A percentile compares a stretch with the other conserved stretches of the same genome.
Evolutionary conservation across 2,888 invertebrate genomes (phyloP).

Genomic region (Asteroscopus sphinx): DNA sequence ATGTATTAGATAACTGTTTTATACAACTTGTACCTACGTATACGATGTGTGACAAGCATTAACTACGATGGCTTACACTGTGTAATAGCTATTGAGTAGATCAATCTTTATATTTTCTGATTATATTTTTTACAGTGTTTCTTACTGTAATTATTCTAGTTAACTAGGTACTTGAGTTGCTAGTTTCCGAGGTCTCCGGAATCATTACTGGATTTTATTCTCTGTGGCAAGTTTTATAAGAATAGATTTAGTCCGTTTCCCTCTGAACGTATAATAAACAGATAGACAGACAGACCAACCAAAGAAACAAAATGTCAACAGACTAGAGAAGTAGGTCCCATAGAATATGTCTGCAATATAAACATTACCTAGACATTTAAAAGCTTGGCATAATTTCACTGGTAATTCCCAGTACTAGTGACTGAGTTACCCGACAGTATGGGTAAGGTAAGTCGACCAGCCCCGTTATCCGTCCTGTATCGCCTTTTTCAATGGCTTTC

Average conservation of each 20-base stretch:
- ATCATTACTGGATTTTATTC: no score
- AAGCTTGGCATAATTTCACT: slow-evolving; percentile 41
- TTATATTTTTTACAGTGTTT: not conserved
- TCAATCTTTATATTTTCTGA: slow-evolving; percentile 10
- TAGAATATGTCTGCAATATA: slow-evolving; percentile 21
- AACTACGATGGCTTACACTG: slow-evolving; percentile 5
- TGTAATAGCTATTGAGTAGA: slow-evolving; percentile 33
- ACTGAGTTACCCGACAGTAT: slow-evolving; percentile 66
- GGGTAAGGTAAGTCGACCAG: slow-evolving; percentile 49
- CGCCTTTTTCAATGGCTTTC: slow-evolving; percentile 84
- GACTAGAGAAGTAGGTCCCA: slow-evolving; percentile 9
- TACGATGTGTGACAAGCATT: slow-evolving; percentile 34
- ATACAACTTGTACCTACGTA: no score
- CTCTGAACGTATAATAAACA: no score
- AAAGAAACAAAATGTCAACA: slow-evolving; percentile 1
- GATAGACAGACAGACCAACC: no score
- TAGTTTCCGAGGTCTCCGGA: no score
- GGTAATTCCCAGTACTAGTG: slow-evolving; percentile 69
- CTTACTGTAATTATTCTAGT: no score
- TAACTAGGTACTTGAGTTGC: no score
- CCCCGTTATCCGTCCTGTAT: slow-evolving; percentile 85
- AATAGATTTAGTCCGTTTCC: no score
- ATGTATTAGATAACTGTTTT: slow-evolving; percentile 43
- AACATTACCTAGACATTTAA: slow-evolving; percentile 33
- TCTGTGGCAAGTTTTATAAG: no score